Evolutionary conservation across 1,140 invertebrate genomes (phyloP), one percentile per base, ranked within the genome.

Genomic region (Anadara kagoshimensis): DNA sequence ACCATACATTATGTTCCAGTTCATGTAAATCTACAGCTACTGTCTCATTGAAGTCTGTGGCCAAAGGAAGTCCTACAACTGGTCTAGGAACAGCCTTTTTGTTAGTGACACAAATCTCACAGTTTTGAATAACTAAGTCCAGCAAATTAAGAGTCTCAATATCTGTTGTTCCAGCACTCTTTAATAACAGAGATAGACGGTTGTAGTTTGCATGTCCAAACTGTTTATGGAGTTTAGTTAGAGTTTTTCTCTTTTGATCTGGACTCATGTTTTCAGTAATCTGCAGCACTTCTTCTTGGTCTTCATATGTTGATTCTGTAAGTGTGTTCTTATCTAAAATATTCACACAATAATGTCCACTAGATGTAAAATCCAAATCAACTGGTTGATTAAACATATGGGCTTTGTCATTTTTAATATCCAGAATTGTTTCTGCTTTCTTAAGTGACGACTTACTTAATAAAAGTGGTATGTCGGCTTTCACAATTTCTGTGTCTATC

Each of bases 191-290:
- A 20, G n/a, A 63, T 16, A 77, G 58, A n/a, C 59, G 24, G 16
- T 77, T 58, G 29, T 41, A 51, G 45, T 65, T 65, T 56, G 73
- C 65, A 69, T 79, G 77, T 51, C 73, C 77, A 73, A 76, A 79
- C 44, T 76, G 73, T 73, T 67, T 54, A 44, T 79, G 73, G 24
- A 68, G 36, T 62, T 76, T 76, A 4, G 44, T 41, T n/a, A 59
- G 14, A 14, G 51, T 59, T 18, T 69, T 73, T 20, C 41, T 47
- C 24, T 71, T 75, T 57, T 76, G 64, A 41, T 14, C 43, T 57
- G 44, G 24, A 14, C n/a, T 54, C 61, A 69, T 51, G 58, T 56
- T 20, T 45, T 51, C 47, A 43, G 20, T 18, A 16, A 43, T 29
- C 11, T 54, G 14, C 16, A 47, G n/a, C 11, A 59, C n/a, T 22